Evolutionary conservation across 1,140 invertebrate species (phyloP).

Genomic region (Drosophila sechellia): DNA sequence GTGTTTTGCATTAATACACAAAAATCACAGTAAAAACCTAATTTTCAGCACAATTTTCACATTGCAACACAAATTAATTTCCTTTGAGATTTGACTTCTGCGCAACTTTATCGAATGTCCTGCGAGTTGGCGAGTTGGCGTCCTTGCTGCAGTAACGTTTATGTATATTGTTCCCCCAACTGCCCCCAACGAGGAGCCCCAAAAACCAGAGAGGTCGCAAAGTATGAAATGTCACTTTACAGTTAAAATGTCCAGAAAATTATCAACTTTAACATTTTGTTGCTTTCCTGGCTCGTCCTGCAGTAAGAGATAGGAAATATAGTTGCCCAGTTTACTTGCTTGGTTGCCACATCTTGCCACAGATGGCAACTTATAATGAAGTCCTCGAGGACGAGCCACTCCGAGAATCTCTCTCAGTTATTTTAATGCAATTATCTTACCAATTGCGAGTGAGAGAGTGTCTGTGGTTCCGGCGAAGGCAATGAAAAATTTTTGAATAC

Average conservation of each 20-base stretch:
- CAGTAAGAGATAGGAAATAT: conserved; percentile 49
- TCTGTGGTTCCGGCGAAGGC: conserved; percentile 3
- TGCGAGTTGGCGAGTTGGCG: conserved; percentile 35
- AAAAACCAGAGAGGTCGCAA: conserved; percentile 45
- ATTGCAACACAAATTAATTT: conserved; percentile 81
- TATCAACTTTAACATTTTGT: conserved; percentile 73
- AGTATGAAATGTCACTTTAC: conserved; percentile 74
- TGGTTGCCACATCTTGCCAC: too few species aligned
- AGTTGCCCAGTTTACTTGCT: conserved; percentile 47
- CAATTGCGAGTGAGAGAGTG: conserved; percentile 43
- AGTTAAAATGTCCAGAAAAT: conserved; percentile 78
- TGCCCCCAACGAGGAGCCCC: conserved; percentile 2
- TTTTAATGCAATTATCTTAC: conserved; percentile 69
- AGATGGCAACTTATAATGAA: conserved; percentile 70
- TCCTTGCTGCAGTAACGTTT: conserved; percentile 67
- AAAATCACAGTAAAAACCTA: conserved; percentile 51
- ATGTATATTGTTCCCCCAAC: conserved; percentile 67
- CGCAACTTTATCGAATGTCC: conserved; percentile 75
- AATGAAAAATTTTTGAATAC: conserved; percentile 16
- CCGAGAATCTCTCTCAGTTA: conserved; percentile 34
- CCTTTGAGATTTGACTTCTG: conserved; percentile 75
- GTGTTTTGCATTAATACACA: conserved; percentile 17
- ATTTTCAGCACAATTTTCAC: conserved; percentile 76
- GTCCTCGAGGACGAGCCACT: conserved; percentile 54
- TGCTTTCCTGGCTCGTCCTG: conserved; percentile 35